phyloP scores from a whole-genome alignment of 2,113 vertebrate species.

The Taxidea taxus region DNA sequence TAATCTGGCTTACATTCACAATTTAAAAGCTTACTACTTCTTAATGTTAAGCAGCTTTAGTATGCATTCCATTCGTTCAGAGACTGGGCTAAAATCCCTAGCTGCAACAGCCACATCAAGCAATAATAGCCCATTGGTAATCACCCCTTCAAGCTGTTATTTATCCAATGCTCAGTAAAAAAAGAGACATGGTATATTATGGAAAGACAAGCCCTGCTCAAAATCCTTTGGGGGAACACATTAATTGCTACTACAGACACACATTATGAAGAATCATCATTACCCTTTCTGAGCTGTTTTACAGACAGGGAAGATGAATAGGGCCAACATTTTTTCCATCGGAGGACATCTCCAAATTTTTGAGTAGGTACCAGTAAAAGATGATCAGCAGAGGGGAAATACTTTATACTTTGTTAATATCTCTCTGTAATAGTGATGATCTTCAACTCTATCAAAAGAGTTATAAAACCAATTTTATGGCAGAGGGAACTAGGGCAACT shows the following conservation, averaged over 20 bases:
- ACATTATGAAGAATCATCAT: slow-evolving; percentile 38
- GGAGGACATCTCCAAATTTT: slow-evolving; percentile 60
- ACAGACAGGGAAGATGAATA: slow-evolving; percentile 39
- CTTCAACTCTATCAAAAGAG: neutral
- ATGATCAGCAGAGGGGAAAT: slow-evolving; percentile 33
- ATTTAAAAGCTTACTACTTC: neutral
- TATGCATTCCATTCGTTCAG: neutral
- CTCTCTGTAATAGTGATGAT: neutral
- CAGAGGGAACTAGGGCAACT: neutral
- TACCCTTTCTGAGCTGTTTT: slow-evolving; percentile 58
- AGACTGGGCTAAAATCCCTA: neutral
- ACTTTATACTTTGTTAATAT: slow-evolving; percentile 12
- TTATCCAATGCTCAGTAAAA: neutral
- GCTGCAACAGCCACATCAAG: neutral
- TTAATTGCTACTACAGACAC: slow-evolving; percentile 65
- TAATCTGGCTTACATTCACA: neutral
- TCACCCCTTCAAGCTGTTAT: neutral
- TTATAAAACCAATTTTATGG: neutral
- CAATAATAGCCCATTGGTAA: neutral
- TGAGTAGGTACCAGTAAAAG: slow-evolving; percentile 53
- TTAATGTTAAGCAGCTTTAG: neutral
- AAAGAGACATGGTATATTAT: slow-evolving; percentile 17
- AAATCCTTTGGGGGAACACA: neutral
- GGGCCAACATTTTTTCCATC: slow-evolving; percentile 73
- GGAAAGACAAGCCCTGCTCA: slow-evolving; percentile 1